Evolutionary conservation across 30 jellyfish, hydroid and myxozoan species (phyloP), one percentile per base, ranked within the genome.

Genomic region (Cassiopea andromeda): DNA sequence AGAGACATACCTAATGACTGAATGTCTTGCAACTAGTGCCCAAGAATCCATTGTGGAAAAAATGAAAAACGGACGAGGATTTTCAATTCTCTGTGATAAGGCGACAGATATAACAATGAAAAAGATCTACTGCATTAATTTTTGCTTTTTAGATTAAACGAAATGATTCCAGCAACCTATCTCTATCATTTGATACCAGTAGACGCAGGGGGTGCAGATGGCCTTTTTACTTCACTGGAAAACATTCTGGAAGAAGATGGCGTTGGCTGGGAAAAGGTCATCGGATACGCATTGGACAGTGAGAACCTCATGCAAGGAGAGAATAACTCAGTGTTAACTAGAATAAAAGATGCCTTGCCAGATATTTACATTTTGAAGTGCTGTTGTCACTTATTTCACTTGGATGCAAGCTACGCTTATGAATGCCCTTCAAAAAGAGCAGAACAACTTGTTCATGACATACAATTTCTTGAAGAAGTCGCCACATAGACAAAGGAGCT

Each of bases 301-400:
- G 93, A 85, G 45, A 85, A 85, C 80, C 81, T 85, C 48, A 85
- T 85, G 93, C 87, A 85, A 60, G 93, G 82, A 1, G 57, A 48
- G 43, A 85, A 74, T 18, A 60, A 73, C 54, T 73, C 93, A 1
- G 44, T 85, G 13, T 79, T 85, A 16, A 85, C 93, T 5, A 48
- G 92, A n/a, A 70, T 84, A 84, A 43, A 54, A 69, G 78, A 57
- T 61, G 27, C 16, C 44, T 68, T 71, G 7, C 83, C 83, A 4
- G 64, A 46, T 38, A 48, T 75, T 7, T 75, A 38, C 38, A 38
- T 75, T 44, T 60, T 85, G 66, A 85, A 85, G 58, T 85, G 93
- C 58, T 85, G 19, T 49, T 73, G 80, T 48, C 93, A 73, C 84
- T 45, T 87, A 50, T 85, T 85, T 60, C 87, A 85, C 54, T 85